Conservation (phyloP, 2,888 invertebrate genomes). For the Cheilosia grossa region DNA sequence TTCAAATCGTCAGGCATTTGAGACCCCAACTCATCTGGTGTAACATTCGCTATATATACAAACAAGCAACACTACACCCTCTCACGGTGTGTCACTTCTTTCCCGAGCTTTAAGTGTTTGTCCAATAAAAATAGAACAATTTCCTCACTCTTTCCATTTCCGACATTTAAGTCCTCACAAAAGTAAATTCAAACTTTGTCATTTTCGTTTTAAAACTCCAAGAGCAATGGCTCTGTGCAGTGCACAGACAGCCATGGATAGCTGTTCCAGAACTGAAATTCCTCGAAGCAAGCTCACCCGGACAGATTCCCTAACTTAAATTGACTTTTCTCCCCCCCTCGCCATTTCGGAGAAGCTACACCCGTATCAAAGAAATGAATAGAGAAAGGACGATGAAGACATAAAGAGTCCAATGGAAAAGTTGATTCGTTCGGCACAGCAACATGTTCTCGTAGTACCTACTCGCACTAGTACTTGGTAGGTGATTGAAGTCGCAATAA, state of each 20-base stretch:
- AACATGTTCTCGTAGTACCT: slow-evolving; percentile 9
- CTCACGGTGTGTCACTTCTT: slow-evolving; percentile 3
- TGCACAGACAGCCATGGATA: neutral
- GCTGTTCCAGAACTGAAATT: slow-evolving; percentile 26
- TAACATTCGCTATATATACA: slow-evolving; percentile 19
- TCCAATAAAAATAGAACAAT: slow-evolving; percentile 36
- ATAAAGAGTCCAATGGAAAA: slow-evolving; percentile 30
- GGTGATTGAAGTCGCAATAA: slow-evolving; percentile 30
- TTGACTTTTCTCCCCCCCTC: slow-evolving; percentile 56
- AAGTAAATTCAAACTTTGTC: slow-evolving; percentile 62
- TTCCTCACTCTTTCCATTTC: slow-evolving; percentile 28
- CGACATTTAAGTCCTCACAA: slow-evolving; percentile 57
- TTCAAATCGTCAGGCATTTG: slow-evolving; percentile 54
- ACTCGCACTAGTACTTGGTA: neutral
- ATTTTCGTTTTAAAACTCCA: slow-evolving; percentile 43
- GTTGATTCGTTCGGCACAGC: slow-evolving; percentile 38
- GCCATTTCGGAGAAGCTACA: slow-evolving; percentile 31
- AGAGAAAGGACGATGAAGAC: slow-evolving; percentile 18
- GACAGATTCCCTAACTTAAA: slow-evolving; percentile 64
- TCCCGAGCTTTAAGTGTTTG: slow-evolving; percentile 49
- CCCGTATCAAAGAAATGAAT: slow-evolving; percentile 23
- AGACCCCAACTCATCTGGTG: slow-evolving; percentile 24
- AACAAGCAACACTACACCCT: slow-evolving; percentile 27
- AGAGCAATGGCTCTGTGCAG: slow-evolving; percentile 8
- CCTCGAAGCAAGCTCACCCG: slow-evolving; percentile 44